phyloP scores from a whole-genome alignment of 2,797 vertebrate genomes.

The Xyrichtys novacula region DNA sequence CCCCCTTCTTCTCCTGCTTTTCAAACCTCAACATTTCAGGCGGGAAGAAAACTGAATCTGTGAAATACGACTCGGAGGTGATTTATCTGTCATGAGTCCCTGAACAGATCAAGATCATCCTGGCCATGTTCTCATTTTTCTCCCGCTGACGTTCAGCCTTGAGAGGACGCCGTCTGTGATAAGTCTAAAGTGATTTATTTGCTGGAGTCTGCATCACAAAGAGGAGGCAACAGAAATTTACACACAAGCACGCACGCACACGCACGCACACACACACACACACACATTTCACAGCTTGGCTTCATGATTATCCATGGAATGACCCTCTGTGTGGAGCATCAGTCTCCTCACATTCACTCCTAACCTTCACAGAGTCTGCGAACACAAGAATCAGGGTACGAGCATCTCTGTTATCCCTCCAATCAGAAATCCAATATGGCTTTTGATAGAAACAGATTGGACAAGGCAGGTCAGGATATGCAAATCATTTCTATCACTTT shows the following conservation, averaged over 20 bases:
- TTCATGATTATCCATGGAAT: constrained; percentile 36
- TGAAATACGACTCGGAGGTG: constrained; percentile 46
- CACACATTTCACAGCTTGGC: constrained; percentile 49
- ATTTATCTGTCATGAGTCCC: constrained; percentile 41
- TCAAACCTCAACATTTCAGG: constrained; percentile 44
- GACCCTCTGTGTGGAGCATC: constrained; percentile 43
- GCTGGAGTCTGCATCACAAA: constrained; percentile 50
- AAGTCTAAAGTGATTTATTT: constrained; percentile 66
- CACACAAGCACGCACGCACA: constrained; percentile 33
- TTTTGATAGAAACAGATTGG: constrained; percentile 56
- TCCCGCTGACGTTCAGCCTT: constrained; percentile 60
- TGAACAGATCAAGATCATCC: constrained; percentile 58
- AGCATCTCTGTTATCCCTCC: constrained; percentile 51
- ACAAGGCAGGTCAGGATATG: constrained; percentile 53
- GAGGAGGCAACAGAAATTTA: constrained; percentile 38
- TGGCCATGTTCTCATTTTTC: constrained; percentile 52
- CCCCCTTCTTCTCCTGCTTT: constrained; percentile 10
- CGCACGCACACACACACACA: constrained; percentile 45
- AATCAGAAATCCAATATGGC: constrained; percentile 60
- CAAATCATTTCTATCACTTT: constrained; percentile 51
- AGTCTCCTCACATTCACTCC: constrained; percentile 32
- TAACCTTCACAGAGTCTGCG: constrained; percentile 49
- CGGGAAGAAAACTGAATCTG: constrained; percentile 18
- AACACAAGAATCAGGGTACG: constrained; percentile 43
- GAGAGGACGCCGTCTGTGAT: constrained; percentile 43